These are phyloP conservation scores for Conopomorpha cramerella DNA, from an alignment of 1,140 invertebrate genomes.

Conservation along the genomic window DNA sequence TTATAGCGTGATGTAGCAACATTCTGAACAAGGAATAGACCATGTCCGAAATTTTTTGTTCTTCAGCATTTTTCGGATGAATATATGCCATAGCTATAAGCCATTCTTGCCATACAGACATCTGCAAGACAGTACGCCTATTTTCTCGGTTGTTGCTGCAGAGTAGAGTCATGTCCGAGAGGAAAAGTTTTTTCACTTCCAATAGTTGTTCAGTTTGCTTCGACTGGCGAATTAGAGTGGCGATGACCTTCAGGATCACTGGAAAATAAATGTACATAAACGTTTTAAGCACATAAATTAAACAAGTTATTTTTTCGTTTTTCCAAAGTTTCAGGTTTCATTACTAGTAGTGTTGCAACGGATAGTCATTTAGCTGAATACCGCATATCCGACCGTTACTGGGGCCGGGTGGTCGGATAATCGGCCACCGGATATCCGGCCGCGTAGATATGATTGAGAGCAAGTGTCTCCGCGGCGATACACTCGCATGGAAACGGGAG, in stretches of 20 bases:
- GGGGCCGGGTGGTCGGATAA: no score
- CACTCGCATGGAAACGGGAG: no score
- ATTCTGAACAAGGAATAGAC: slow-evolving; percentile 95
- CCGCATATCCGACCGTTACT: no score
- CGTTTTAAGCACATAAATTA: no score
- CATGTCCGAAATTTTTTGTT: slow-evolving; percentile 97
- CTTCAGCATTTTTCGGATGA: slow-evolving; percentile 92
- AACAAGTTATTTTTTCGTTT: no score
- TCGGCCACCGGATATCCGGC: no score
- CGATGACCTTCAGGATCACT: slow-evolving; percentile 98
- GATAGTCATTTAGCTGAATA: no score
- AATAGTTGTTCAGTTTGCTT: slow-evolving; percentile 90
- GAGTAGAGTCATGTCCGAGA: slow-evolving; percentile 95
- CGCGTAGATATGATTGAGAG: no score
- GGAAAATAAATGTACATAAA: slow-evolving; percentile 38
- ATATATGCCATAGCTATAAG: slow-evolving; percentile 98
- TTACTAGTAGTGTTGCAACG: no score
- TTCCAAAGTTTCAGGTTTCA: no score
- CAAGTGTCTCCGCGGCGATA: no score
- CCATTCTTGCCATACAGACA: slow-evolving; percentile 99
- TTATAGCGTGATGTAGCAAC: slow-evolving; percentile 98
- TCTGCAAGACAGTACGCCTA: slow-evolving; percentile 94
- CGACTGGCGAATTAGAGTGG: slow-evolving; percentile 94
- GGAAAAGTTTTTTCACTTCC: slow-evolving; percentile 94
- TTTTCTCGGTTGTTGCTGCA: slow-evolving; percentile 98